phyloP scores from a whole-genome alignment of 2,113 vertebrate genomes.

The Albula glossodonta region DNA sequence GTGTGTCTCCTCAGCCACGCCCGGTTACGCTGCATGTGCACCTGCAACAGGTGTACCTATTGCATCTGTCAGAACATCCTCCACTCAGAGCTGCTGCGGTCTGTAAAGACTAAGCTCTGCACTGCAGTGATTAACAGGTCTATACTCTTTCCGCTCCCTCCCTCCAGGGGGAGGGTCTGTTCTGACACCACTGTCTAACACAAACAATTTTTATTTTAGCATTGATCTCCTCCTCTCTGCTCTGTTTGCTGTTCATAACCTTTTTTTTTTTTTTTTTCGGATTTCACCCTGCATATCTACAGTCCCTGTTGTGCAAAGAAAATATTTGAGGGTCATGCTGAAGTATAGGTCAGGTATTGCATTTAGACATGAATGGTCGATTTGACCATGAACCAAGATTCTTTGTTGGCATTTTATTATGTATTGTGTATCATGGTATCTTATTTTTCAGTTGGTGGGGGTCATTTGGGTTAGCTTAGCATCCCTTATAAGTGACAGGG shows the following conservation, averaged over 20 bases:
- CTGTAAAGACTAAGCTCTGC: slow-evolving; percentile 96
- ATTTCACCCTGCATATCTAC: slow-evolving; percentile 71
- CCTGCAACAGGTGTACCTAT: slow-evolving; percentile 98
- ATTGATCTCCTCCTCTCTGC: slow-evolving; percentile 43
- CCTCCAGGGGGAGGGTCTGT: slow-evolving; percentile 5
- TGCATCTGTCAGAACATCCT: slow-evolving; percentile 99
- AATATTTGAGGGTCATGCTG: background rate
- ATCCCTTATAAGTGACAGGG: no score
- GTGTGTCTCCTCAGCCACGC: slow-evolving; percentile 93
- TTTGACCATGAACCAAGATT: background rate
- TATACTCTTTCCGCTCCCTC: slow-evolving; percentile 65
- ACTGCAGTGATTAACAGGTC: slow-evolving; percentile 96
- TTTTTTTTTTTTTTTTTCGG: background rate
- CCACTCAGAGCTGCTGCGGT: slow-evolving; percentile 96
- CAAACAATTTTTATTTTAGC: slow-evolving; percentile 31
- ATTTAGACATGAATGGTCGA: background rate
- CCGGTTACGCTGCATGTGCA: slow-evolving; percentile 95
- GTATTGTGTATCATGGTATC: background rate
- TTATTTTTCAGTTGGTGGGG: no score
- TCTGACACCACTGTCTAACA: slow-evolving; percentile 1
- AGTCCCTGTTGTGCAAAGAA: slow-evolving; percentile 13
- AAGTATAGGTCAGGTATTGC: background rate
- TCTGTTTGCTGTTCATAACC: slow-evolving; percentile 32
- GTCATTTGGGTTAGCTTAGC: no score
- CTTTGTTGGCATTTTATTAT: background rate